Evolutionary conservation across 1,140 invertebrate species (phyloP), one percentile per base, ranked within the genome.

Genomic region (Penaeus indicus): DNA sequence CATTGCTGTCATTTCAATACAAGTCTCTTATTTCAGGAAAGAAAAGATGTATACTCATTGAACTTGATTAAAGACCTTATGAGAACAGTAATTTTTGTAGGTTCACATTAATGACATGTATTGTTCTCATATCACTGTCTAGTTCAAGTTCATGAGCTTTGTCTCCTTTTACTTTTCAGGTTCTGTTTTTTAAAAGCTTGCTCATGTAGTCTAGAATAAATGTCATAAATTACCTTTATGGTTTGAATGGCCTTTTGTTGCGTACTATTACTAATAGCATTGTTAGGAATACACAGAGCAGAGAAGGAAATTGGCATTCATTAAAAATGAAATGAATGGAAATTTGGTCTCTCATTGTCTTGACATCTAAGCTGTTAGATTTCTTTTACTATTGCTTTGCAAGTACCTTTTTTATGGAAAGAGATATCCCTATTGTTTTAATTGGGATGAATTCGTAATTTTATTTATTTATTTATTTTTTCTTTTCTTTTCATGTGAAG

Each of bases 181-280:
- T 86, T 86, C 62, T 86, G 63, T 85, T 47, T 77, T 77, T 84
- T 60, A 78, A 75, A 88, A 84, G 42, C 42, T 88, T 88, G 87
- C 69, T 88, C 81, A 88, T 88, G 87, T 88, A 88, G 80, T 78
- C 62, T 86, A 86, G 84, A 78, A 62, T 63, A 86, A 84, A 84
- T 47, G 82, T 67, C 82, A 67, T 67, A n/a, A 69, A 27, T 62
- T 62, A 83, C 27, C 80, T 83, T 75, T 75, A 38, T 75, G 72
- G 72, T n/a, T 38, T 75, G 54, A 54, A 54, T 54, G 54, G 54
- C 54, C 54, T 54, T 54, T 54, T 54, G 54, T 54, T 54, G 1
- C 54, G 54, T 54, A 54, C 54, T 54, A 54, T 54, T 54, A 13
- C 54, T 54, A 13, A 13, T 54, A 54, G 54, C 54, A 54, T 11